A percentile compares a stretch with the other conserved stretches of the same genome.
Conservation (phyloP, 1,140 invertebrate genomes). For the Hirudo medicinalis region DNA sequence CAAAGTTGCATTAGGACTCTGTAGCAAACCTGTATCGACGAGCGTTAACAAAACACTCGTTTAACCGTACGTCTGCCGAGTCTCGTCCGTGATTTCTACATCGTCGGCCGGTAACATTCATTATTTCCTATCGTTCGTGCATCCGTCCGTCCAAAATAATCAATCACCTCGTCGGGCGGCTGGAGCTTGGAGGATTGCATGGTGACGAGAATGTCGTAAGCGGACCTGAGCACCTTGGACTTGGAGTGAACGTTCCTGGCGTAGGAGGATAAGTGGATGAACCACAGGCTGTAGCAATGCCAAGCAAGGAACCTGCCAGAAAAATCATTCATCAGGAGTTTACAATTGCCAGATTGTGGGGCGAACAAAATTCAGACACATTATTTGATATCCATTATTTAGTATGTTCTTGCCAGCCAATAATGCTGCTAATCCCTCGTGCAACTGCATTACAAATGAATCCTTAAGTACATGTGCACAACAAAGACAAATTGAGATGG, state of each 20-base stretch:
- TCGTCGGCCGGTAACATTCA: constrained; percentile 27
- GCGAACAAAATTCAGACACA: background rate
- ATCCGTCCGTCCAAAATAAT: too few relatives aligned
- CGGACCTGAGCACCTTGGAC: constrained; percentile 63
- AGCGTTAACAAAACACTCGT: background rate
- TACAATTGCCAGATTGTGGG: too few relatives aligned
- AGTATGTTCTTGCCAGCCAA: too few relatives aligned
- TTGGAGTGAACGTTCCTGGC: constrained; percentile 48
- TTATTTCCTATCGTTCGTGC: too few relatives aligned
- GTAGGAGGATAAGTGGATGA: constrained; percentile 76
- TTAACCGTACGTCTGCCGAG: background rate
- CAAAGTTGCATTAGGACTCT: constrained; percentile 96
- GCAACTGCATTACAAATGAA: background rate
- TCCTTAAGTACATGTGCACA: too few relatives aligned
- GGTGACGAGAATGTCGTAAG: constrained; percentile 70
- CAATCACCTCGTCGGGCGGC: constrained; percentile 84
- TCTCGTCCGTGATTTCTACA: background rate
- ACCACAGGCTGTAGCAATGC: constrained; percentile 74
- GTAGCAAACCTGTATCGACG: constrained; percentile 66
- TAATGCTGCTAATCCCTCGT: too few relatives aligned
- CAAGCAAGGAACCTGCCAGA: constrained; percentile 40
- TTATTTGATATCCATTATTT: too few relatives aligned
- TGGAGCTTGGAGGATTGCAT: constrained; percentile 65
- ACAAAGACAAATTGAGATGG: too few relatives aligned
- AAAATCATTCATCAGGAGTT: background rate